Evolutionary conservation across 2,797 vertebrate species (phyloP).

Genomic region (Natrix natrix): DNA sequence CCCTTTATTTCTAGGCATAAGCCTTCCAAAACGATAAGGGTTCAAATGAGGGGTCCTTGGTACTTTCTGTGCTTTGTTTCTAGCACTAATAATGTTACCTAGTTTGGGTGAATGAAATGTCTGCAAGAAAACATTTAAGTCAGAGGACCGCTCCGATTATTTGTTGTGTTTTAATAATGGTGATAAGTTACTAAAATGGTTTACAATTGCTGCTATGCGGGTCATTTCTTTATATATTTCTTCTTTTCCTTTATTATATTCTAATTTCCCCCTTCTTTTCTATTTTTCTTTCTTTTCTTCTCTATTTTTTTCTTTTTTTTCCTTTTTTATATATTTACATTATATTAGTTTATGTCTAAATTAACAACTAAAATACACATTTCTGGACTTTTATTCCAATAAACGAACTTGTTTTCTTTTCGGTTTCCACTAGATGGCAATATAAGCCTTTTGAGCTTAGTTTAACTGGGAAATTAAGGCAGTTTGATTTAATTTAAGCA

Average conservation of each 20-base stretch:
- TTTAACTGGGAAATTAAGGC: constrained; percentile 5
- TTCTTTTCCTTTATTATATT: not conserved
- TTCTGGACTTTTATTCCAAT: not conserved
- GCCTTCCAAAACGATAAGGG: not conserved
- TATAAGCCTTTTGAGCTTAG: not conserved
- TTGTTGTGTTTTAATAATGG: not conserved
- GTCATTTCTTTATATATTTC: not conserved
- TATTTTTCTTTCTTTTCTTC: not conserved
- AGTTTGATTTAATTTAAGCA: not conserved
- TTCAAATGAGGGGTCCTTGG: not conserved
- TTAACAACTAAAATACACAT: not conserved
- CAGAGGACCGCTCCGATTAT: not conserved
- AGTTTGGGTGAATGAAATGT: not conserved
- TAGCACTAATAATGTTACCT: not conserved
- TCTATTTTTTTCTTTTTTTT: not conserved
- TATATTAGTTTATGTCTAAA: not conserved
- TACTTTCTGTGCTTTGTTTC: not conserved
- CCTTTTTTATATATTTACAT: not conserved
- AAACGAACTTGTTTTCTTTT: not conserved
- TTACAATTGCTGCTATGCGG: not conserved
- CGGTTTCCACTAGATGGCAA: constrained; percentile 53
- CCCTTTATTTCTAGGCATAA: not conserved
- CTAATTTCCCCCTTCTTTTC: not conserved
- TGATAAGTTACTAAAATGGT: not conserved
- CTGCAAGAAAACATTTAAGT: not conserved